A percentile compares a stretch with the other conserved stretches of the same genome.
These are phyloP conservation scores for Tribolium freemani DNA, from an alignment of 2,888 invertebrate genomes.

Conservation along the genomic window DNA sequence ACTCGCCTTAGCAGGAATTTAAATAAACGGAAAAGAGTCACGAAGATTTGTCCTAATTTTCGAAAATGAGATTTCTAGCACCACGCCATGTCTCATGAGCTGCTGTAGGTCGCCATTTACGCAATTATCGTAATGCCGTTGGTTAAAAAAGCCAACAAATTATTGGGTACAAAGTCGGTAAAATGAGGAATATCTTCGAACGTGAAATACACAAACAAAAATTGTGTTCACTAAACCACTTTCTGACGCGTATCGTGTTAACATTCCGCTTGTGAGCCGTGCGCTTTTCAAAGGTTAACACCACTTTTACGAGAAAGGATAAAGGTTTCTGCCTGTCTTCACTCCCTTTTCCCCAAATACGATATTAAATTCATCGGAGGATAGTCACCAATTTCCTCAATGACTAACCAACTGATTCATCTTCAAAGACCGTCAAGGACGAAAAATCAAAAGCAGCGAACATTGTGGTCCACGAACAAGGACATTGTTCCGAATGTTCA, in stretches of 20 bases:
- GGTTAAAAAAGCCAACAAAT: not conserved
- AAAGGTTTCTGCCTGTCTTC: not conserved
- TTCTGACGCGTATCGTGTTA: not conserved
- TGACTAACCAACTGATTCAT: slow-evolving; percentile 19
- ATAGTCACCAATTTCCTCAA: slow-evolving; percentile 14
- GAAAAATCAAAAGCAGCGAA: slow-evolving; percentile 1
- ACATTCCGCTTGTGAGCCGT: not conserved
- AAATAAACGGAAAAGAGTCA: not conserved
- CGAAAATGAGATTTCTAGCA: not conserved
- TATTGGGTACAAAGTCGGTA: not conserved
- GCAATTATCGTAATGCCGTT: not conserved
- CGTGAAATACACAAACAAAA: too few species aligned
- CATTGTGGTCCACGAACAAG: slow-evolving; percentile 5
- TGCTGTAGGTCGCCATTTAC: not conserved
- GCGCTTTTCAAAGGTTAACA: not conserved
- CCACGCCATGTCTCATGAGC: not conserved
- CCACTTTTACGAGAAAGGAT: not conserved
- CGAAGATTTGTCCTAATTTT: not conserved
- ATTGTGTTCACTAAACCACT: not conserved
- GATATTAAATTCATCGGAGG: not conserved
- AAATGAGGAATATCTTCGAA: too few species aligned
- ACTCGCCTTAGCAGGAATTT: not conserved
- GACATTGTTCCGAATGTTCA: not conserved
- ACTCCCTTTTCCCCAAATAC: not conserved
- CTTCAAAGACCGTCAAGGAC: slow-evolving; percentile 13